Conservation (phyloP, 2,888 invertebrate genomes). For the Seladonia tumulorum region DNA sequence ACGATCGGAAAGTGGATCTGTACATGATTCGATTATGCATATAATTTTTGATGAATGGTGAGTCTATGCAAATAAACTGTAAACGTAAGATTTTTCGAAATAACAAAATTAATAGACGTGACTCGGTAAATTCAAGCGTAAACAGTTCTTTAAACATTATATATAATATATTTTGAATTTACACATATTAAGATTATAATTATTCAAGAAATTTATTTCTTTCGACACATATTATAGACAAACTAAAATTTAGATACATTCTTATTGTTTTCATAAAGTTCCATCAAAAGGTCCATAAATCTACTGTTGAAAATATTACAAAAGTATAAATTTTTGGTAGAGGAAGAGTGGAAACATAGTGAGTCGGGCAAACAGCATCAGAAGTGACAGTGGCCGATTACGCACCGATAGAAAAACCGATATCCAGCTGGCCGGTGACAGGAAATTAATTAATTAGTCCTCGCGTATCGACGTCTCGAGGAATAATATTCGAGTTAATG, state of each 20-base stretch:
- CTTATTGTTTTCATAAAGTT: not conserved
- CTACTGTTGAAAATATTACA: not conserved
- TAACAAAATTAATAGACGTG: not conserved
- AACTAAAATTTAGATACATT: not conserved
- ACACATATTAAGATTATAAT: not conserved
- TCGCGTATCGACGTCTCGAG: slow-evolving; percentile 47
- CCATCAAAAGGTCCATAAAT: no score
- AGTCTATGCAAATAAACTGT: not conserved
- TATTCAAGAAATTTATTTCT: no score
- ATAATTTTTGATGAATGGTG: not conserved
- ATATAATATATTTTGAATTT: not conserved
- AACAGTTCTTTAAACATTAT: not conserved
- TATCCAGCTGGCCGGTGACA: not conserved
- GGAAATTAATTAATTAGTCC: slow-evolving; percentile 65
- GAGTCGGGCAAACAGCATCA: not conserved
- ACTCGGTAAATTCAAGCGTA: not conserved
- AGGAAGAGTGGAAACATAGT: not conserved
- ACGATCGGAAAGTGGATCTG: not conserved
- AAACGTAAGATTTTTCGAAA: not conserved
- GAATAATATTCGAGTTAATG: slow-evolving; percentile 61
- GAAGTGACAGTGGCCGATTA: not conserved
- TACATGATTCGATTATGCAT: not conserved
- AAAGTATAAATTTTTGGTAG: not conserved
- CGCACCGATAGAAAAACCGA: not conserved
- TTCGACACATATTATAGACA: not conserved